These are phyloP conservation scores for Drosophila bocqueti DNA, from an alignment of 1,140 invertebrate genomes.

Conservation along the genomic window DNA sequence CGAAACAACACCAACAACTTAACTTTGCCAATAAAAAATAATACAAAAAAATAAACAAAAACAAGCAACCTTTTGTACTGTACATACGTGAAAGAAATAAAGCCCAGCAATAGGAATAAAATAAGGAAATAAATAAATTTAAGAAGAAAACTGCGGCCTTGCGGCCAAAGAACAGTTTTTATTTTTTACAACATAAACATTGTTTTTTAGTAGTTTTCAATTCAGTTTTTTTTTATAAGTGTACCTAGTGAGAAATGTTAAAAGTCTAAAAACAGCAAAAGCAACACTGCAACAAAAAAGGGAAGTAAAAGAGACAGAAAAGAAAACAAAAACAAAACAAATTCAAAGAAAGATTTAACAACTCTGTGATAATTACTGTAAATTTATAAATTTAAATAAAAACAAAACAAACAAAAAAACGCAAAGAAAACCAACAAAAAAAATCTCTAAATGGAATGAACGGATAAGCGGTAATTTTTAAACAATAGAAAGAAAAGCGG, in stretches of 20 bases:
- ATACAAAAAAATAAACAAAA: conserved; percentile 1
- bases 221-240: conserved; percentile 79
- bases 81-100: conserved; percentile 62
- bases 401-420: conserved; percentile 36
- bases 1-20: conserved; percentile 58
- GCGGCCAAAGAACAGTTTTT: conserved; percentile 73
- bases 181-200: conserved; percentile 70
- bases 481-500: conserved; percentile 56
- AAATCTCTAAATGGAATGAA: conserved; percentile 71
- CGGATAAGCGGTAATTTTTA: conserved; percentile 73
- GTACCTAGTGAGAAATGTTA: conserved; percentile 84
- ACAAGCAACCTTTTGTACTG: conserved; percentile 32
- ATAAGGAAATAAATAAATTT: conserved; percentile 35
- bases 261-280: conserved; percentile 78
- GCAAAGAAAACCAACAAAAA: conserved; percentile 53
- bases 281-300: conserved; percentile 77
- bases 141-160: conserved; percentile 60
- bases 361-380: conserved; percentile 85
- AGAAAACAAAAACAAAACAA: conserved; percentile 73
- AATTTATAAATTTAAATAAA: conserved; percentile 85
- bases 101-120: conserved; percentile 34
- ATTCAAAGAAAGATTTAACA: conserved; percentile 85
- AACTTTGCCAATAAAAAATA: conserved; percentile 75
- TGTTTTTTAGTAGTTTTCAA: conserved; percentile 80
- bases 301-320: conserved; percentile 67